Evolutionary conservation across 2,888 invertebrate genomes (phyloP), one percentile per base, ranked within the genome.

Genomic region (Marronus borbonicus): DNA sequence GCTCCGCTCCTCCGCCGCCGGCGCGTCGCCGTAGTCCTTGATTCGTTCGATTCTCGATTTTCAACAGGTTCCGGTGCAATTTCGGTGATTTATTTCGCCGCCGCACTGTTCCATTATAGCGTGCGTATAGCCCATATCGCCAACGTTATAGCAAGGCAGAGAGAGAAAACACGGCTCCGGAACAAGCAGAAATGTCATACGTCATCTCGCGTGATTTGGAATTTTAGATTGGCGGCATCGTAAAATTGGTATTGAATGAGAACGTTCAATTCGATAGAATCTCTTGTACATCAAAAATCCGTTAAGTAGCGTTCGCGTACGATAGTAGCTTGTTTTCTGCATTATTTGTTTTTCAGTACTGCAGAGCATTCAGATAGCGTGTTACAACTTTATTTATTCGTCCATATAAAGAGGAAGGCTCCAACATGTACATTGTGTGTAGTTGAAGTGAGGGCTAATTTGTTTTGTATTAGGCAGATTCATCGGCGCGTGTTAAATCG

Each of bases 21-120:
- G 8, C 20, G 24, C 1, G 24, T 24, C 24, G 24, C 24, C 24
- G 24, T 24, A 24, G 24, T 24, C 17, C 5, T 55, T n/a, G 55
- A 55, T 69, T 69, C 50, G 10, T 10, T 17, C 36, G 36, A 8
- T 20, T 58, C 36, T 55, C 36, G 55, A 70, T 36, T 70, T 70
- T 58, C 36, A 70, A 70, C 70, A 70, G 52, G 20, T 58, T 31
- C 58, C 17, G 55, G 1, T 17, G 55, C 58, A 58, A 70, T 39
- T 70, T 70, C 55, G 39, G 36, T 20, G 55, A 70, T 70, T 70
- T 70, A 58, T 39, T 24, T 55, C 28, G 17, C 52, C 52, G 52
- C 52, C 31, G 20, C 36, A 17, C 0, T 39, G 39, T 36, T 36
- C 17, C 8, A 65, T 39, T 55, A 20, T 20, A 20, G 20, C 20